Conservation (phyloP, 1,140 invertebrate genomes). For the Saccostrea glomerata region DNA sequence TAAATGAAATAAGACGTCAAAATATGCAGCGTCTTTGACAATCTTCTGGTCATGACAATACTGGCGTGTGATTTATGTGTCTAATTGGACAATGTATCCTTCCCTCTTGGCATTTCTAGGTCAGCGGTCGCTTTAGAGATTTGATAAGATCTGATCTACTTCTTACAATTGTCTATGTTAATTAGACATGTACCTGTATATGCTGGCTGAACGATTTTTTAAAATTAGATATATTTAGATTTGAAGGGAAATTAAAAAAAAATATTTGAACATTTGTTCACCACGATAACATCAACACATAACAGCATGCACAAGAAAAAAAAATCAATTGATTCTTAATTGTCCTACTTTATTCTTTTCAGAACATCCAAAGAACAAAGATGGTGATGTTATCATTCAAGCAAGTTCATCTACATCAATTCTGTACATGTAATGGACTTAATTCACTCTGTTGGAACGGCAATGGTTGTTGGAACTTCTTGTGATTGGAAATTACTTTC, state of each 20-base stretch:
- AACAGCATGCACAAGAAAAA: too few relatives aligned
- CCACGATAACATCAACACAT: too few relatives aligned
- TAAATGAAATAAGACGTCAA: neutral
- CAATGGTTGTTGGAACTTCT: neutral
- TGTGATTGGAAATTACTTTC: neutral
- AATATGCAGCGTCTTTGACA: neutral
- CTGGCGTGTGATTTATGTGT: neutral
- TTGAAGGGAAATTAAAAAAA: too few relatives aligned
- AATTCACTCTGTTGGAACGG: neutral
- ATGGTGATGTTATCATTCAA: neutral
- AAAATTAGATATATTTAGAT: too few relatives aligned
- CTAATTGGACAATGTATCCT: neutral
- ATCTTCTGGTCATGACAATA: neutral
- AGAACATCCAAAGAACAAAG: conserved; percentile 24
- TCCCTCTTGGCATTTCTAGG: neutral
- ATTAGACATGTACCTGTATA: neutral
- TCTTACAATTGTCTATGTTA: neutral
- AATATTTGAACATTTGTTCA: too few relatives aligned
- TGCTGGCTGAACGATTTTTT: too few relatives aligned
- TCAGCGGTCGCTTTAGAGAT: neutral
- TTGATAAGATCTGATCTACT: neutral
- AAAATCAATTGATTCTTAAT: too few relatives aligned
- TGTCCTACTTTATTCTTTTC: neutral
- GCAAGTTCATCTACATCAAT: neutral
- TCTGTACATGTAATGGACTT: neutral